phyloP scores from a whole-genome alignment of 2,113 vertebrate species.

The Caranx ignobilis region DNA sequence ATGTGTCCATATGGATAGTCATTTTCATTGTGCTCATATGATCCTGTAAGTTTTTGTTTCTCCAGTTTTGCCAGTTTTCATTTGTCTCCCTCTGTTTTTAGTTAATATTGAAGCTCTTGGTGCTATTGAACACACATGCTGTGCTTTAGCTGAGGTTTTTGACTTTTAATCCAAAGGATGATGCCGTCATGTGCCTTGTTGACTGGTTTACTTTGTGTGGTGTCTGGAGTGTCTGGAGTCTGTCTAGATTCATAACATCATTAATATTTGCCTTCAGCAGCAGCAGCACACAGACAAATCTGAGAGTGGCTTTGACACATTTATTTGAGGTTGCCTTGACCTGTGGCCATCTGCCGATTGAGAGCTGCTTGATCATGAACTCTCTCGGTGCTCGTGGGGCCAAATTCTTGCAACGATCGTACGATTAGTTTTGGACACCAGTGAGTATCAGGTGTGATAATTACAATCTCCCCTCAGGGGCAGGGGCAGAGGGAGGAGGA shows the following conservation, averaged over 20 bases:
- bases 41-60: too few species aligned
- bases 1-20: too few species aligned
- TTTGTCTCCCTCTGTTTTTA: too few species aligned
- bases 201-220: neutral
- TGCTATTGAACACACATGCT: neutral
- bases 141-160: neutral
- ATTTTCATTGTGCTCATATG: too few species aligned
- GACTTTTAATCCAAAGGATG: neutral
- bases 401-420: conserved; percentile 41
- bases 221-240: conserved; percentile 10
- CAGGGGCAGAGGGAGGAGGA: neutral
- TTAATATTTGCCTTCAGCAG: conserved; percentile 11
- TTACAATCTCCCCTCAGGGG: conserved; percentile 21
- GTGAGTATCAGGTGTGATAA: conserved; percentile 67
- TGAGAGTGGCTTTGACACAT: conserved; percentile 34
- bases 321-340: conserved; percentile 37
- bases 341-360: conserved; percentile 43
- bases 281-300: conserved; percentile 14
- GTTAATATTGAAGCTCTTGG: too few species aligned
- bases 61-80: too few species aligned
- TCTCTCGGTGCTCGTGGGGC: neutral
- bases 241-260: neutral
- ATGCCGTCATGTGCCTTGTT: neutral
- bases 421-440: conserved; percentile 36
- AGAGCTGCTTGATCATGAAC: conserved; percentile 37